Evolutionary conservation across 2,113 vertebrate genomes (phyloP), one percentile per base, ranked within the genome.

Genomic region (Thomomys bottae): DNA sequence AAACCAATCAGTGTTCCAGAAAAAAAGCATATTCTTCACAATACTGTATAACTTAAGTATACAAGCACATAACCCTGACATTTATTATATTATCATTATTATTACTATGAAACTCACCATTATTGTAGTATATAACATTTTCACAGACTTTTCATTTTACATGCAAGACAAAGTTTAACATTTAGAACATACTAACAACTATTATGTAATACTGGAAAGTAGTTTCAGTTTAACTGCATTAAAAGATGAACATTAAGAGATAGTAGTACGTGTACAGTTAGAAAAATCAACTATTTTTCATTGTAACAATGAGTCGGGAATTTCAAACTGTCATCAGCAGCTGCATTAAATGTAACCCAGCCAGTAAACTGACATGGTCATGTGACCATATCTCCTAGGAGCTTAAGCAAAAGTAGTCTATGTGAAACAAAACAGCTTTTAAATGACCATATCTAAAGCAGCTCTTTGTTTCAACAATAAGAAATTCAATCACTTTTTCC

Each of bases 301-400:
- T 63, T 20, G 68, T 59, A 79, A 93, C 94, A 96, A 72, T 18
- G 84, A 92, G 78, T 96, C 92, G 96, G 97, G 83, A 89, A 97
- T 94, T 64, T 94, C 95, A 92, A 96, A 94, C 59, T 94, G 93
- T 68, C 94, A 97, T 94, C 94, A 96, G 84, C 95, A 98, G 96
- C 97, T 97, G 95, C 94, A 96, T 59, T 4, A 0, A 95, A 81
- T 9, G 15, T 94, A 88, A 97, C 82, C 91, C 90, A 95, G 95
- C 93, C 64, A 93, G 87, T 94, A 97, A 97, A 79, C 0, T 89
- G 92, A 89, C 93, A 96, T 0, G 36, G 75, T 80, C 81, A 30
- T 2, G 23, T 57, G 92, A 94, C 86, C 94, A 18, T 87, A 95
- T 87, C 83, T 89, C 88, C 92, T 38, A 32, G 67, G 42, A 95